Base-by-base conservation (phyloP, 2,797 vertebrate genomes). In the Hyperoplus immaculatus region DNA sequence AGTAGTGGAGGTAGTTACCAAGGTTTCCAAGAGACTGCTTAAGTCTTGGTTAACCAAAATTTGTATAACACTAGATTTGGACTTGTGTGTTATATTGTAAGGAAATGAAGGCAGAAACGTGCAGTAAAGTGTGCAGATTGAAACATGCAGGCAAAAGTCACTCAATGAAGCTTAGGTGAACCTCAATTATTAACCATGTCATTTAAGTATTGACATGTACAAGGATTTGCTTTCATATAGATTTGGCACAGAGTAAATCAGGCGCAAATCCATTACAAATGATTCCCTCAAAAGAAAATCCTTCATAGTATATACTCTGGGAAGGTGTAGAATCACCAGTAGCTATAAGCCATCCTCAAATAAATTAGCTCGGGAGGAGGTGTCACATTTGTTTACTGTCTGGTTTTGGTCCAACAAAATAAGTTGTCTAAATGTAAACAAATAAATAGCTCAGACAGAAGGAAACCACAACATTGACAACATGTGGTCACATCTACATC, bases 11-110 rank as follows among this genome's bases (percentile, higher is more conserved):
- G 29, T 29, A 29, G 29, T 54, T n/a, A 39, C 29, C 36, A 84
- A 80, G 72, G 67, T 57, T 46, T 36, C 57, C 42, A 47, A 71
- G 29, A 68, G 49, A 54, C 10, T 36, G 58, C 8, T 38, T n/a
- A 56, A 65, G 51, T 47, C 53, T 56, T 43, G 4, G 12, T 14
- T 47, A 14, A 47, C 6, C 46, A 63, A 36, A 58, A 59, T 49
- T 4, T 1, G 4, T 1, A 49, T 18, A n/a, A 21, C 16, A 14
- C 15, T 29, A n/a, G 6, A 14, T 10, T n/a, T 45, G 21, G 38
- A 56, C 21, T 16, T 53, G 53, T 29, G 18, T 67, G 2, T 42
- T 21, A 42, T n/a, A 41, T 39, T 39, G 4, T 6, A 11, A 65
- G 6, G 13, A 36, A 63, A 10, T 21, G 29, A 54, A 18, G 41